These are phyloP conservation scores for Diuraphis noxia DNA, from an alignment of 1,140 invertebrate genomes.

Conservation along the genomic window DNA sequence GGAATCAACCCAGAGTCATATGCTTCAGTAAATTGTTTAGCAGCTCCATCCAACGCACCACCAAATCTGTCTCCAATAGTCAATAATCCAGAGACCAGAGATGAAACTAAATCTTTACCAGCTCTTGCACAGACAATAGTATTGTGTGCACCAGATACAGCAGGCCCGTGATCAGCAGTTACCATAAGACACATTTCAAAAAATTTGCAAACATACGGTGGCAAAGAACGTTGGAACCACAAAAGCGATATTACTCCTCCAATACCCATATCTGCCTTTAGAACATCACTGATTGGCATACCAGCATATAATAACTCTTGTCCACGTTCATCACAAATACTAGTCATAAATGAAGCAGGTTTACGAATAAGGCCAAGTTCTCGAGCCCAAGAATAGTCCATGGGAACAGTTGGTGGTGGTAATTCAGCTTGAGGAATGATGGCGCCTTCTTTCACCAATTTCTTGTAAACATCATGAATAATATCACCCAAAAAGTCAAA, in stretches of 20 bases:
- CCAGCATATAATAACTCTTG: slow-evolving; percentile 98
- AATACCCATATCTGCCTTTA: slow-evolving; percentile 89
- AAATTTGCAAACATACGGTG: slow-evolving; percentile 93
- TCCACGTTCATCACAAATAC: slow-evolving; percentile 98
- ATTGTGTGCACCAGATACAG: slow-evolving; percentile 98
- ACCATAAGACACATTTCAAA: slow-evolving; percentile 99
- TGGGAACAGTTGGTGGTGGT: slow-evolving; percentile 97
- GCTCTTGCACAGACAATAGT: slow-evolving; percentile 98
- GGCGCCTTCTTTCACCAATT: slow-evolving; percentile 78
- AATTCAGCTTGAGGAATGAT: slow-evolving; percentile 89
- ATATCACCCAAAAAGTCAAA: slow-evolving; percentile 89
- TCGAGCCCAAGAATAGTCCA: slow-evolving; percentile 99
- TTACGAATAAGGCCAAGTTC: slow-evolving; percentile 98
- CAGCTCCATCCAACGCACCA: slow-evolving; percentile 95
- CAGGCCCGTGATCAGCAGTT: slow-evolving; percentile 98
- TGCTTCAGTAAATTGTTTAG: slow-evolving; percentile 93
- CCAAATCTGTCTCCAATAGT: slow-evolving; percentile 99
- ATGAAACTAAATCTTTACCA: slow-evolving; percentile 98
- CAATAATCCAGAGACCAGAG: slow-evolving; percentile 90
- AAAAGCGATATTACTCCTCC: slow-evolving; percentile 95
- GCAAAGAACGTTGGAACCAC: slow-evolving; percentile 97
- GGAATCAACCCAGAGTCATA: slow-evolving; percentile 92
- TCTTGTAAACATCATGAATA: slow-evolving; percentile 77
- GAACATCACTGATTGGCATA: slow-evolving; percentile 94
- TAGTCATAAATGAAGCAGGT: slow-evolving; percentile 99